Conservation (phyloP, 2,113 vertebrate genomes). For the Istiophorus platypterus region DNA sequence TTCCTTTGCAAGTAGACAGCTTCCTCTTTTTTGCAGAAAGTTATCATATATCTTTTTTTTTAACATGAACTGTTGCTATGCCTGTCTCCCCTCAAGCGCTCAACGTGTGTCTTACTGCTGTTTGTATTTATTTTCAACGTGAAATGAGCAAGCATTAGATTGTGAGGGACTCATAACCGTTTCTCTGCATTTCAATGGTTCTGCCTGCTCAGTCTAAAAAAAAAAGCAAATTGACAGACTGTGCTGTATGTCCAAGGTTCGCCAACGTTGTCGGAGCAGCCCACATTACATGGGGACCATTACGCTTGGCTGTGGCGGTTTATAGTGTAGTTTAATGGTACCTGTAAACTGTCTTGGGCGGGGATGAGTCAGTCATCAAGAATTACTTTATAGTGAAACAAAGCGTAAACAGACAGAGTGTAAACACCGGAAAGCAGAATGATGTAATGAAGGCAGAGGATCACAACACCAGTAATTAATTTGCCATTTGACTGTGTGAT, state of each 20-base stretch:
- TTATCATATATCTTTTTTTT: background rate
- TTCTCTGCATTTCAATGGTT: background rate
- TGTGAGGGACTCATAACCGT: background rate
- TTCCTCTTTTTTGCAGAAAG: slow-evolving; percentile 56
- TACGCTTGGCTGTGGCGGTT: no score
- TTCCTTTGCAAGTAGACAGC: slow-evolving; percentile 49
- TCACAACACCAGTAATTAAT: no score
- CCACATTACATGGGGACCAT: background rate
- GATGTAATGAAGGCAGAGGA: no score
- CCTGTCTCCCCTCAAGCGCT: background rate
- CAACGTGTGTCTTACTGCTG: background rate
- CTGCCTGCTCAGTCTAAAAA: background rate
- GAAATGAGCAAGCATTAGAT: background rate
- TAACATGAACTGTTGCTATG: background rate
- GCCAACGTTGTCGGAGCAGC: background rate
- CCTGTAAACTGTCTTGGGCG: no score
- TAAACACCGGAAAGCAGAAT: no score
- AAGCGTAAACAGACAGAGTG: no score
- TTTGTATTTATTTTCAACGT: slow-evolving; percentile 1
- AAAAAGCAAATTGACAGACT: background rate
- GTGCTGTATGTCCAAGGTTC: background rate
- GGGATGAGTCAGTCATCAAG: no score
- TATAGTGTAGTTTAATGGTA: no score
- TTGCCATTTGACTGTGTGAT: no score
- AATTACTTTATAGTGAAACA: no score